Evolutionary conservation across 1,140 invertebrate species (phyloP).

Genomic region (Zaprionus gabonicus): DNA sequence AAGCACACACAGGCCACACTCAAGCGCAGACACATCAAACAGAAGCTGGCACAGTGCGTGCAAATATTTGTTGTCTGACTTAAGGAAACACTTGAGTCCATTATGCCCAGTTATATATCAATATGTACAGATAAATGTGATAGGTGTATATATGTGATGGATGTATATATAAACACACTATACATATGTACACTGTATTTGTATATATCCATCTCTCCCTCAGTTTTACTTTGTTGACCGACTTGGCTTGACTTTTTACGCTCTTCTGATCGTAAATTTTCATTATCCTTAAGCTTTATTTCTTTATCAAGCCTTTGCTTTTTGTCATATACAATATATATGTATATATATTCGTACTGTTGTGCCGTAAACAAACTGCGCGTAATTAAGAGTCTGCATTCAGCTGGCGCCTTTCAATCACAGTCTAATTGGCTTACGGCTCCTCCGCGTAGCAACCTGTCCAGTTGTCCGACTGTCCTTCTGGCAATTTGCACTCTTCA

Average conservation of each 20-base stretch:
- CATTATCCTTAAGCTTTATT: conserved; percentile 3
- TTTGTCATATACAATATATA: neutral
- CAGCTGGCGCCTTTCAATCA: conserved; percentile 40
- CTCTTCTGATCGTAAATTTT: neutral
- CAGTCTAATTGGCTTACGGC: conserved; percentile 47
- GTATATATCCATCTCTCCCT: neutral
- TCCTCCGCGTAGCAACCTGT: neutral
- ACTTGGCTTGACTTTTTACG: neutral
- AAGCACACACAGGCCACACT: neutral
- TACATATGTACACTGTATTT: neutral
- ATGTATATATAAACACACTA: neutral
- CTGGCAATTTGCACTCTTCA: conserved; percentile 3
- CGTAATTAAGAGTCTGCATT: conserved; percentile 22
- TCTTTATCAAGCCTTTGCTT: neutral
- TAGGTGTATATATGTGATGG: neutral
- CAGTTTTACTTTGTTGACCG: neutral
- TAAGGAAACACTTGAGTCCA: neutral
- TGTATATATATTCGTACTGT: neutral
- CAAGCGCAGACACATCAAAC: neutral
- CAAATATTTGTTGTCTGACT: conserved; percentile 6
- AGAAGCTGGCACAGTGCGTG: neutral
- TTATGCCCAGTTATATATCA: neutral
- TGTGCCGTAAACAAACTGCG: neutral
- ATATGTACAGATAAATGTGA: neutral
- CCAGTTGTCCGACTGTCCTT: neutral